Conservation (phyloP, 2,888 invertebrate species). For the Iselma pallidipennis region DNA sequence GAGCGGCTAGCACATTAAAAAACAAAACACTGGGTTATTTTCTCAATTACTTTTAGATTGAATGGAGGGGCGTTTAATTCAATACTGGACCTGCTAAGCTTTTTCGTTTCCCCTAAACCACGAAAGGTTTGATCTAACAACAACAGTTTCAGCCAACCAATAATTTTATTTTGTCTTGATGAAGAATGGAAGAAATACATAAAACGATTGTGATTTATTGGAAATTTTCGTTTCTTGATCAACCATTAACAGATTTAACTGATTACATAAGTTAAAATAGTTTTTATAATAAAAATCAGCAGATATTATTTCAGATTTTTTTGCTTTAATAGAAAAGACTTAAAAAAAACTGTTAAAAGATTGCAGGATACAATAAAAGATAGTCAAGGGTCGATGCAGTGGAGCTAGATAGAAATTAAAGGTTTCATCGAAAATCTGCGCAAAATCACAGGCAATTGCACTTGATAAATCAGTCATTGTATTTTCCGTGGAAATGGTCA, state of each 20-base stretch:
- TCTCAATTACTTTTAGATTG: conserved; percentile 29
- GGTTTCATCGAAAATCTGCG: conserved; percentile 27
- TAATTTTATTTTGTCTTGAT: not conserved
- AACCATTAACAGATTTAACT: not conserved
- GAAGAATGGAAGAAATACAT: not conserved
- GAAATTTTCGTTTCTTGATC: no score
- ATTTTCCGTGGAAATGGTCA: conserved; percentile 40
- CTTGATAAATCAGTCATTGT: conserved; percentile 42
- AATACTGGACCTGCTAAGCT: conserved; percentile 21
- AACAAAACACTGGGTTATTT: conserved; percentile 27
- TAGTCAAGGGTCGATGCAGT: not conserved
- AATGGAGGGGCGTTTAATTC: conserved; percentile 23
- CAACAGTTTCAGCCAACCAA: conserved; percentile 14
- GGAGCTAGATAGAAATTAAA: conserved; percentile 23
- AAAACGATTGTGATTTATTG: not conserved
- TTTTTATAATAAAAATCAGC: not conserved
- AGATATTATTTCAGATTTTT: not conserved
- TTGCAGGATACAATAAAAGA: not conserved
- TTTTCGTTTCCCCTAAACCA: conserved; percentile 14
- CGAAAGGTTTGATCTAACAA: conserved; percentile 15
- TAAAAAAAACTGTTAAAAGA: not conserved
- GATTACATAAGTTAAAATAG: not conserved
- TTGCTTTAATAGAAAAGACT: not conserved
- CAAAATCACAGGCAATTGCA: conserved; percentile 39
- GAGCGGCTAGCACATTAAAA: conserved; percentile 24